Evolutionary conservation across 2,888 invertebrate species (phyloP).

Genomic region (Orgyia antiqua): DNA sequence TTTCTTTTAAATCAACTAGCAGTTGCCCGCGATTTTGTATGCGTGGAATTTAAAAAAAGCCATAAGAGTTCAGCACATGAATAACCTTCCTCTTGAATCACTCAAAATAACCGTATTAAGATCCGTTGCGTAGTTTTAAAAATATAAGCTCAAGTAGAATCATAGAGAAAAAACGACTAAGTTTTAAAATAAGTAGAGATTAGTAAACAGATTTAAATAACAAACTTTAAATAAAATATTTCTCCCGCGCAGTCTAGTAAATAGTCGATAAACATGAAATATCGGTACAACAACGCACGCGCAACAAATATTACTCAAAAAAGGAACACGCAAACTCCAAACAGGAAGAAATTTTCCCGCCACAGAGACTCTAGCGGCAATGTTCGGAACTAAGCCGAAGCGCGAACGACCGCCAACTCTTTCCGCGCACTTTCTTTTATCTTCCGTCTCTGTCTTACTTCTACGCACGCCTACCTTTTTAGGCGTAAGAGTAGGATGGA

Average conservation of each 20-base stretch:
- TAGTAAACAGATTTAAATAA: no score
- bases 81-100: no score
- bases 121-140: no score
- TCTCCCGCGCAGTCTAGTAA: neutral
- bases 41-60: no score
- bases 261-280: constrained; percentile 5
- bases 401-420: constrained; percentile 63
- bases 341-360: constrained; percentile 70
- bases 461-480: constrained; percentile 42
- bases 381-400: constrained; percentile 52
- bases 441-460: constrained; percentile 47
- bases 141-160: no score
- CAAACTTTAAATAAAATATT: no score
- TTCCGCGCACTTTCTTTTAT: constrained; percentile 70
- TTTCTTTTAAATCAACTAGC: no score
- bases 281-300: constrained; percentile 15
- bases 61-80: no score
- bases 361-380: constrained; percentile 53
- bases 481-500: constrained; percentile 59
- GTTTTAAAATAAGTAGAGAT: no score
- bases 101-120: no score
- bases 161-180: no score
- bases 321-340: constrained; percentile 43
- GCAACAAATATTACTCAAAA: constrained; percentile 38
- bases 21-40: no score